Evolutionary conservation across 2,113 vertebrate genomes (phyloP), one percentile per base, ranked within the genome.

Genomic region (Cryptotis parvus): DNA sequence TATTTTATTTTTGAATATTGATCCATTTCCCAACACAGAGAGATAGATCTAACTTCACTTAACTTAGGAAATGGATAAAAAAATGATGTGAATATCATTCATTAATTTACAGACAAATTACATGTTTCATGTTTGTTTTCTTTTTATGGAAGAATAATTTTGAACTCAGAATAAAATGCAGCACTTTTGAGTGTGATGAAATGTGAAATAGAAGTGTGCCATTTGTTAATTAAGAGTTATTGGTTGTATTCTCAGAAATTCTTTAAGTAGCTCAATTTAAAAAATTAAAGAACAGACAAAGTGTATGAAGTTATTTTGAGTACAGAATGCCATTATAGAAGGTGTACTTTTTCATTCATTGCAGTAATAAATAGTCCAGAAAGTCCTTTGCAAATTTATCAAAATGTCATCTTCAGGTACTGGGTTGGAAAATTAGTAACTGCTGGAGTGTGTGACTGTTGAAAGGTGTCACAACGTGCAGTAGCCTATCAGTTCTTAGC

Each of bases 371-470:
- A 94, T 89, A 96, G 95, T 96, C 97, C 49, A 93, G 94, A 92
- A 97, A 97, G 89, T 94, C 92, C 93, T 96, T 97, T 95, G 91
- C 90, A 96, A 97, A 96, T 97, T 98, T 97, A 97, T 97, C 96
- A 97, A 97, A 97, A 96, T 97, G 94, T 97, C 97, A 96, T 96
- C 96, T 96, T 96, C 96, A 97, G 96, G 94, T 97, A 96, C 89
- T 97, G 97, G 95, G 94, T 97, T 96, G 95, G 97, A 97, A 98
- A 98, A 98, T 97, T 96, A 96, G 96, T 97, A 97, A 96, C 92
- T 95, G 91, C 88, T 97, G 94, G 93, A 97, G 96, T 97, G 95
- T 97, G 92, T 94, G 95, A 94, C 93, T 96, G 73, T 96, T 97
- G 97, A 97, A 97, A 97, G 80, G 96, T 97, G 95, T 97, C 92